Base-by-base conservation (phyloP, 2,113 vertebrate species). In the Podarcis muralis region DNA sequence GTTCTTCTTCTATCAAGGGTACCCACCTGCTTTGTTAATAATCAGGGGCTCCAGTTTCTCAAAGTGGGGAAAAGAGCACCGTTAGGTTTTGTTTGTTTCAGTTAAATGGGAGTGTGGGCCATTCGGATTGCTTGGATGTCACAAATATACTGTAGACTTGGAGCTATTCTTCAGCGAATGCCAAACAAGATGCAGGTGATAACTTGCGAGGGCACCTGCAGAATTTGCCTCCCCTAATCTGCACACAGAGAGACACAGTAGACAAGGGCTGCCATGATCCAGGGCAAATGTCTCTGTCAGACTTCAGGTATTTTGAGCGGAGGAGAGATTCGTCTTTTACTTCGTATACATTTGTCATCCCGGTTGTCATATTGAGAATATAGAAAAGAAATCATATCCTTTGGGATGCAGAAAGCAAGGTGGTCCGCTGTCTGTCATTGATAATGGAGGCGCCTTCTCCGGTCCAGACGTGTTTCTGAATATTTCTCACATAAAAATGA, bases 271-370 rank as follows among this genome's bases (percentile, higher is more conserved):
- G 72, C 84, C 53, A 62, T 18, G n/a, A n/a, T 74, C 69, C 15
- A 30, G 87, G 87, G 0, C 66, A 8, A 65, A 79, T 2, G 2
- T 0, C 20, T 6, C 35, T 27, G 13, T 68, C 1, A 87, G 53
- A 81, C 16, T 81, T 65, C 62, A 66, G 27, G 25, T 85, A 68
- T 62, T 0, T 23, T 84, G n/a, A 79, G 48, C 22, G 62, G n/a
- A 65, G 43, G 57, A 88, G 57, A 74, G 81, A 65, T 81, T 81
- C 32, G 9, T 69, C 80, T 83, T n/a, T 48, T 40, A 84, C 43
- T 59, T 69, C 86, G 37, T 37, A 89, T 13, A 3, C 5, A 71
- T 80, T 93, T 81, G 80, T 83, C 86, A 85, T 13, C 87, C 37
- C 1, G 53, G 74, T 35, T 69, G 69, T 84, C 77, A 75, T 76